Evolutionary conservation across 64 coral and sea anemone genomes (phyloP).

Genomic region (Acropora tenuis): DNA sequence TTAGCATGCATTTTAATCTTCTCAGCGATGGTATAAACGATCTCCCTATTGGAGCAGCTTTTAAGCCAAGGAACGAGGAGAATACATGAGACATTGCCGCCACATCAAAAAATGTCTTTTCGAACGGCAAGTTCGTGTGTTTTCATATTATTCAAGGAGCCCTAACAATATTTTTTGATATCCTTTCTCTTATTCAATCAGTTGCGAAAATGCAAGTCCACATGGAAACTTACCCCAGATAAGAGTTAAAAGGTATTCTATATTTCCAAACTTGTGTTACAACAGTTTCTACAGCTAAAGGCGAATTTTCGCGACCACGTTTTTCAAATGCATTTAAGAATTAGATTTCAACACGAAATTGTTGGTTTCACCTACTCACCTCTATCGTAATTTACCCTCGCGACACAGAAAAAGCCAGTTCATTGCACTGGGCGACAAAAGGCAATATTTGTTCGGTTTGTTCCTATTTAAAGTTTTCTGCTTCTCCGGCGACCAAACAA

Average conservation of each 20-base stretch:
- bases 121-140: constrained; percentile 2
- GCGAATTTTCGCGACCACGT: constrained; percentile 9
- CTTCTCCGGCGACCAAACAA: constrained; percentile 12
- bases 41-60: constrained; percentile 28
- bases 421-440: constrained; percentile 9
- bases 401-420: constrained; percentile 16
- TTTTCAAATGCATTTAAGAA: constrained; percentile 12
- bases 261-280: constrained; percentile 30
- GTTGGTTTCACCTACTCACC: background rate
- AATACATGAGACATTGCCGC: constrained; percentile 37
- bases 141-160: constrained; percentile 10
- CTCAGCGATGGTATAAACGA: constrained; percentile 16
- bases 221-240: constrained; percentile 19
- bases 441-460: constrained; percentile 2
- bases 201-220: constrained; percentile 15
- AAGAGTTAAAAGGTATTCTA: constrained; percentile 11
- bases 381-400: constrained; percentile 11
- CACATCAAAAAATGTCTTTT: constrained; percentile 36
- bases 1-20: no score
- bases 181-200: constrained; percentile 21
- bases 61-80: constrained; percentile 41
- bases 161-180: constrained; percentile 24
- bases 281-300: constrained; percentile 20
- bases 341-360: constrained; percentile 12
- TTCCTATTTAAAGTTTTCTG: background rate